Conservation (phyloP, 2,797 vertebrate species). For the Anguilla pacifica region DNA sequence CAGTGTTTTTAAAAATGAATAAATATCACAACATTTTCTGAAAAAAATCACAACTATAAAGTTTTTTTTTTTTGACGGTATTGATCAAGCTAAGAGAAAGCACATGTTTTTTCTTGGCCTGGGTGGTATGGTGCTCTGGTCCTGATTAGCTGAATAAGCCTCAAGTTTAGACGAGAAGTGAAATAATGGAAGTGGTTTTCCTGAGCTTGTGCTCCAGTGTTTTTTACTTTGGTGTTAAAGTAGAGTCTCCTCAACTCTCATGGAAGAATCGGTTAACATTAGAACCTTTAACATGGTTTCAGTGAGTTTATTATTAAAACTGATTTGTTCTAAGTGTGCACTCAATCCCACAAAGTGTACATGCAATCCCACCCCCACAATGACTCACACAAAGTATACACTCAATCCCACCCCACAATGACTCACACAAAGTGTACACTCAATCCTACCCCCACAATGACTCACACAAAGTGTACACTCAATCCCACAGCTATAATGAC, state of each 20-base stretch:
- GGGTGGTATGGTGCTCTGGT: background rate
- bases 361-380: too few relatives aligned
- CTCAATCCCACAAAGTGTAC: too few relatives aligned
- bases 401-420: too few relatives aligned
- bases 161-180: background rate
- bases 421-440: too few relatives aligned
- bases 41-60: background rate
- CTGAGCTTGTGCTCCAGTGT: background rate
- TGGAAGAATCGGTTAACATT: background rate
- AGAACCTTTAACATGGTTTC: background rate
- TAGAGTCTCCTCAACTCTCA: background rate
- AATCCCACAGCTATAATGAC: too few relatives aligned
- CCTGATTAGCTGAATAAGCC: background rate
- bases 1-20: background rate
- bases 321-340: too few relatives aligned
- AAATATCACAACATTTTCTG: background rate
- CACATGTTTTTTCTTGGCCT: background rate
- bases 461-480: too few relatives aligned
- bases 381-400: too few relatives aligned
- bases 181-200: background rate
- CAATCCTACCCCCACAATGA: too few relatives aligned
- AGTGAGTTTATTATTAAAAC: too few relatives aligned
- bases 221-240: background rate
- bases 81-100: slow-evolving; percentile 19
- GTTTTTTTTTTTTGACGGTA: background rate